These are phyloP conservation scores for Pycnomerus fuliginosus DNA, from an alignment of 2,888 invertebrate species.

Conservation along the genomic window DNA sequence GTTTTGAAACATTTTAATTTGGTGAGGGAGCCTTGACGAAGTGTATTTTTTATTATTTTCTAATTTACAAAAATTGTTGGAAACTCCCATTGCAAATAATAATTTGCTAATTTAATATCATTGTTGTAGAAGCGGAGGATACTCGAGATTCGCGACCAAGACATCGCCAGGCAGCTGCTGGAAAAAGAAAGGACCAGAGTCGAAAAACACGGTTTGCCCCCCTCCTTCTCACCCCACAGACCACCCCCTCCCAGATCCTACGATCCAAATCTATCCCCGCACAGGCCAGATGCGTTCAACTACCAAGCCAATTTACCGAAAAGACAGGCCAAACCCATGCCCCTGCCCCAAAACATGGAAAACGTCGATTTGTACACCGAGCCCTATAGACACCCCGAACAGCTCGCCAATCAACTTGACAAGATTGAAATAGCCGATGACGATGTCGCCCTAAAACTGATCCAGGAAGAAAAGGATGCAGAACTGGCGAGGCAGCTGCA, in stretches of 20 bases:
- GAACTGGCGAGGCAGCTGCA: constrained; percentile 75
- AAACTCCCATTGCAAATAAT: too few relatives aligned
- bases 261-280: constrained; percentile 36
- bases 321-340: constrained; percentile 48
- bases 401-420: constrained; percentile 40
- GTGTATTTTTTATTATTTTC: too few relatives aligned
- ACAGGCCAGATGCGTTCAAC: constrained; percentile 38
- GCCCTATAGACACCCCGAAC: constrained; percentile 37
- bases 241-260: constrained; percentile 20
- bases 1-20: too few relatives aligned
- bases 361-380: constrained; percentile 48
- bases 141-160: constrained; percentile 58
- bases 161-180: constrained; percentile 56
- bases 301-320: constrained; percentile 43
- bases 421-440: constrained; percentile 52
- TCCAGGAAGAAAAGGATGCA: constrained; percentile 75
- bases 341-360: constrained; percentile 37
- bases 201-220: constrained; percentile 12
- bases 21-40: too few relatives aligned
- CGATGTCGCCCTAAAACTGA: constrained; percentile 58
- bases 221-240: constrained; percentile 35
- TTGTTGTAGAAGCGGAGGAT: constrained; percentile 56
- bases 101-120: too few relatives aligned
- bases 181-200: constrained; percentile 43
- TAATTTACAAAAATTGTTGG: too few relatives aligned